A percentile compares a stretch with the other conserved stretches of the same genome.
Conservation (phyloP, 2,888 invertebrate genomes). For the Hypsopygia costalis region DNA sequence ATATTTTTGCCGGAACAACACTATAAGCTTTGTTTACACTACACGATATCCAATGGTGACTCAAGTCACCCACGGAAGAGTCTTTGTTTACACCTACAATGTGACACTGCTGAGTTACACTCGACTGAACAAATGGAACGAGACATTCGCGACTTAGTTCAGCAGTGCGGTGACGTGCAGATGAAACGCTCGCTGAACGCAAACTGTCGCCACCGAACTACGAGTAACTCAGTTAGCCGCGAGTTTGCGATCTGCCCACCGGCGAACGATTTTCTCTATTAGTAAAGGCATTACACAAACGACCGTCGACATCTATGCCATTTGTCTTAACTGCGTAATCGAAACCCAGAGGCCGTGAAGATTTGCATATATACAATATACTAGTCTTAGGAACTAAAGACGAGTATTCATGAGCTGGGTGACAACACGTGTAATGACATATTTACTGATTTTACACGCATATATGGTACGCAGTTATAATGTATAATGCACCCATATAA, state of each 20-base stretch:
- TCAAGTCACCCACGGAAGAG: slow-evolving; percentile 33
- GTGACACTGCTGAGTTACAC: slow-evolving; percentile 20
- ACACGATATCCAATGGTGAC: slow-evolving; percentile 33
- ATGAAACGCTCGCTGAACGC: slow-evolving; percentile 46
- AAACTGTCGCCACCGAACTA: slow-evolving; percentile 46
- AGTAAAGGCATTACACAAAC: slow-evolving; percentile 54
- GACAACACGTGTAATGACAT: neutral
- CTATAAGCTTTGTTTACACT: slow-evolving; percentile 35
- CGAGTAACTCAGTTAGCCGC: slow-evolving; percentile 17
- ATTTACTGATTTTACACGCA: slow-evolving; percentile 15
- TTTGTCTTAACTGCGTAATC: slow-evolving; percentile 53
- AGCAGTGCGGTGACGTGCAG: slow-evolving; percentile 35
- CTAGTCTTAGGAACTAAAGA: slow-evolving; percentile 11
- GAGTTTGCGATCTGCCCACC: slow-evolving; percentile 37
- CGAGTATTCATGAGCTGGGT: neutral
- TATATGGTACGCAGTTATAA: neutral
- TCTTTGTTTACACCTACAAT: slow-evolving; percentile 56
- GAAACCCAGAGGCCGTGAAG: slow-evolving; percentile 35
- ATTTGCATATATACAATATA: slow-evolving; percentile 30
- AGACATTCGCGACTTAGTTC: slow-evolving; percentile 14
- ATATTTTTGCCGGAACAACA: slow-evolving; percentile 15
- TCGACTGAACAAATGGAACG: neutral
- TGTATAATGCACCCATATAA: neutral
- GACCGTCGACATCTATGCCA: slow-evolving; percentile 40
- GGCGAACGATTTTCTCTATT: slow-evolving; percentile 57